Conservation (phyloP, 2,113 vertebrate genomes). For the Psephotus haematonotus region DNA sequence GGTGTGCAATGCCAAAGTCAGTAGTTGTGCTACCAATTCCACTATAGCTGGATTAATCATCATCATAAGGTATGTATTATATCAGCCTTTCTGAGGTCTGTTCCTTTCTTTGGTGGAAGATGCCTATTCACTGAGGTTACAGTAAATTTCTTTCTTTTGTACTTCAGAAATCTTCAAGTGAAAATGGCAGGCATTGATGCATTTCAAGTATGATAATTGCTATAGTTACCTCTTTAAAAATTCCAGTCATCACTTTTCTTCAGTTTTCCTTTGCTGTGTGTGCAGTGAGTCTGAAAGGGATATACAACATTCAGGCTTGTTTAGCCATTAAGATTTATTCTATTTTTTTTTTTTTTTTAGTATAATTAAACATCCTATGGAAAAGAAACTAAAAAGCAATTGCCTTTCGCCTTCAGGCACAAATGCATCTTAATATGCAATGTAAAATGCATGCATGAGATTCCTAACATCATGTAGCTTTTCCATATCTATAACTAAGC, state of each 20-base stretch:
- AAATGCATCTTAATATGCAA: slow-evolving; percentile 59
- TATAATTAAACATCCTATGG: slow-evolving; percentile 23
- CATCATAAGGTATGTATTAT: not conserved
- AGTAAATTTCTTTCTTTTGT: not conserved
- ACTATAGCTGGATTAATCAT: not conserved
- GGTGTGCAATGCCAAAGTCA: not conserved
- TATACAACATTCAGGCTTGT: not conserved
- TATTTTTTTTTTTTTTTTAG: accelerated
- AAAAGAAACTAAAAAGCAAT: slow-evolving; percentile 44
- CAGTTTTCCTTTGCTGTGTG: slow-evolving; percentile 23
- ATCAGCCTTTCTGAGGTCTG: slow-evolving; percentile 6
- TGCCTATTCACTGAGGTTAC: not conserved
- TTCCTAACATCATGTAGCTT: slow-evolving; percentile 56
- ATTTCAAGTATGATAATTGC: slow-evolving; percentile 37
- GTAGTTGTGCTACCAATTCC: not conserved
- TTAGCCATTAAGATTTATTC: not conserved
- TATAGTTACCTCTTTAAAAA: slow-evolving; percentile 35
- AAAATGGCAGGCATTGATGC: not conserved
- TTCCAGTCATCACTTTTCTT: not conserved
- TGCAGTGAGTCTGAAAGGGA: slow-evolving; percentile 39
- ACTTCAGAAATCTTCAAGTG: not conserved
- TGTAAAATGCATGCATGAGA: slow-evolving; percentile 66
- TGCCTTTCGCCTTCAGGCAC: slow-evolving; percentile 55
- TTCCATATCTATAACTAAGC: slow-evolving; percentile 43
- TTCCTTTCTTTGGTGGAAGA: slow-evolving; percentile 25